Conservation (phyloP, 2,113 vertebrate species). For the Festucalex cinctus region DNA sequence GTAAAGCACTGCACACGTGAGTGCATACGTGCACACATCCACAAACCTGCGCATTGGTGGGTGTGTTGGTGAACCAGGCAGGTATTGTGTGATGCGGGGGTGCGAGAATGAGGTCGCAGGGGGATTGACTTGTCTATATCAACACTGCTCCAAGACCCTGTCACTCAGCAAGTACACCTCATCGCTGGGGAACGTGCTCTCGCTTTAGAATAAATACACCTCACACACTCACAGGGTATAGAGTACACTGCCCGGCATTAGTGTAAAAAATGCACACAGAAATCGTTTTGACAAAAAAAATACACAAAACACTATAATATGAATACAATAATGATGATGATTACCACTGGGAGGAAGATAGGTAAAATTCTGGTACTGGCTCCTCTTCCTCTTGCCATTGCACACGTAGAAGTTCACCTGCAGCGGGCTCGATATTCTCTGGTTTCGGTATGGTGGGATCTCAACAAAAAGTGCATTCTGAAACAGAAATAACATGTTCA, state of each 20-base stretch:
- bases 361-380: slow-evolving; percentile 94
- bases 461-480: slow-evolving; percentile 88
- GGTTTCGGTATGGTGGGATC: slow-evolving; percentile 92
- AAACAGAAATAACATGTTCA: slow-evolving; percentile 16
- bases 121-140: slow-evolving; percentile 53
- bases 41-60: slow-evolving; percentile 7
- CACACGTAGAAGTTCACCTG: slow-evolving; percentile 97
- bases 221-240: slow-evolving; percentile 37
- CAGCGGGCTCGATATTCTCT: slow-evolving; percentile 87
- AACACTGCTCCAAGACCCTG: slow-evolving; percentile 61
- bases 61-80: slow-evolving; percentile 12
- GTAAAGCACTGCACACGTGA: slow-evolving; percentile 18
- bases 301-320: neutral
- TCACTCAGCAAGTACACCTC: slow-evolving; percentile 67
- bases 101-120: slow-evolving; percentile 45
- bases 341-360: slow-evolving; percentile 95
- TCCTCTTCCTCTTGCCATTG: slow-evolving; percentile 97
- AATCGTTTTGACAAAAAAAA: too few species aligned
- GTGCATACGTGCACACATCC: slow-evolving; percentile 8
- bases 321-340: slow-evolving; percentile 4
- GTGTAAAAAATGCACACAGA: slow-evolving; percentile 18
- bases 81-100: slow-evolving; percentile 37
- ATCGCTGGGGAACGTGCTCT: slow-evolving; percentile 54
- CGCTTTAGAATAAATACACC: slow-evolving; percentile 61
- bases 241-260: slow-evolving; percentile 12